Conservation (phyloP, 2,888 invertebrate species). For the Melinaea marsaeus region DNA sequence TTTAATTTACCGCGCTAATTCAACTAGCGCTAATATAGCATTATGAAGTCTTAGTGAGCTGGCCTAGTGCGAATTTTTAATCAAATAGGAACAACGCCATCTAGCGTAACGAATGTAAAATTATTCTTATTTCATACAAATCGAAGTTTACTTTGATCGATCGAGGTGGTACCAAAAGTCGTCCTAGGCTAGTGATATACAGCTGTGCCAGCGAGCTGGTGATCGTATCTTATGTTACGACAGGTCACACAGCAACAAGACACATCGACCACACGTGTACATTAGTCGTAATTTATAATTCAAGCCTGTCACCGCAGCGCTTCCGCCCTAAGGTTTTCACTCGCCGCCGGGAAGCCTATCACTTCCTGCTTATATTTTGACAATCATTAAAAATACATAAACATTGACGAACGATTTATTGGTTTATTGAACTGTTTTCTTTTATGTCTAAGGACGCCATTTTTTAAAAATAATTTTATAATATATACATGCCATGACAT, state of each 20-base stretch:
- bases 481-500: not conserved
- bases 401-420: conserved; percentile 33
- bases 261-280: conserved; percentile 40
- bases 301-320: conserved; percentile 57
- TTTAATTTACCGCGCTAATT: too few relatives aligned
- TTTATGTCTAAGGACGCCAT: not conserved
- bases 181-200: too few relatives aligned
- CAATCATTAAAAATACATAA: conserved; percentile 58
- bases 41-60: too few relatives aligned
- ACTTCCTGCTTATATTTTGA: conserved; percentile 72
- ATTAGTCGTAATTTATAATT: conserved; percentile 72
- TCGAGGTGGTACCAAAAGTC: too few relatives aligned
- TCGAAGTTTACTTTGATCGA: too few relatives aligned
- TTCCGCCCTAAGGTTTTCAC: conserved; percentile 67
- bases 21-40: too few relatives aligned
- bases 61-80: too few relatives aligned
- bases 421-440: conserved; percentile 21
- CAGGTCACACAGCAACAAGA: conserved; percentile 31
- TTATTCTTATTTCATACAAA: too few relatives aligned
- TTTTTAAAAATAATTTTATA: not conserved
- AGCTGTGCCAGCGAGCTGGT: too few relatives aligned
- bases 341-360: conserved; percentile 63
- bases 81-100: too few relatives aligned
- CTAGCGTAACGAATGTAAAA: too few relatives aligned
- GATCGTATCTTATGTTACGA: not conserved